These are phyloP conservation scores for Diabrotica undecimpunctata DNA, from an alignment of 1,140 invertebrate genomes.

Conservation along the genomic window DNA sequence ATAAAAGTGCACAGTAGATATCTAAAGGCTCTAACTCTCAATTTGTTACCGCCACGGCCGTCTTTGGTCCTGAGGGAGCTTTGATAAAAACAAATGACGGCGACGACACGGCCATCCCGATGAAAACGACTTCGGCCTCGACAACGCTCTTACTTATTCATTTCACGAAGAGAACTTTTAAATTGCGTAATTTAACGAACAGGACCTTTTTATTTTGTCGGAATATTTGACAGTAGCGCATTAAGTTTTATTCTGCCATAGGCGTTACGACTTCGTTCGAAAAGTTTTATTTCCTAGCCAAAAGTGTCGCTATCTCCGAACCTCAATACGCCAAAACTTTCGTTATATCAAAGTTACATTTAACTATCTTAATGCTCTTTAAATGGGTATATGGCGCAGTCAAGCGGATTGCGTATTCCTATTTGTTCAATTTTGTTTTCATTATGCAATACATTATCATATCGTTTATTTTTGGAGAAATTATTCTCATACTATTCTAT, in stretches of 20 bases:
- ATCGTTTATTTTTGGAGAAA: too few relatives aligned
- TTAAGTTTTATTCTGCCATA: not conserved
- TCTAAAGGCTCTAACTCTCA: slow-evolving; percentile 13
- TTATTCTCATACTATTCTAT: too few relatives aligned
- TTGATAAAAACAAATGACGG: slow-evolving; percentile 46
- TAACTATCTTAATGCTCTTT: too few relatives aligned
- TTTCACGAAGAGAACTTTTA: slow-evolving; percentile 48
- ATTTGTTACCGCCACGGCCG: slow-evolving; percentile 35
- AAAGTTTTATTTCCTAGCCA: not conserved
- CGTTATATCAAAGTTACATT: too few relatives aligned
- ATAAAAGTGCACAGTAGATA: not conserved
- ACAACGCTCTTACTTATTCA: slow-evolving; percentile 44
- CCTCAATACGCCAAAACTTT: too few relatives aligned
- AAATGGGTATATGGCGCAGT: too few relatives aligned
- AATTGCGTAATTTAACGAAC: slow-evolving; percentile 48
- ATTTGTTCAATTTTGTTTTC: too few relatives aligned
- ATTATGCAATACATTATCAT: too few relatives aligned
- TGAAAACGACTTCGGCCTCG: slow-evolving; percentile 37
- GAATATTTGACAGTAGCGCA: slow-evolving; percentile 22
- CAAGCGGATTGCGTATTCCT: too few relatives aligned
- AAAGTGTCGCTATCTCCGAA: not conserved
- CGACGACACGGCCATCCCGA: slow-evolving; percentile 40
- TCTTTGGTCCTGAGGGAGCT: slow-evolving; percentile 34
- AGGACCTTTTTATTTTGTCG: slow-evolving; percentile 42
- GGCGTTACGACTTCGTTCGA: not conserved